phyloP scores from a whole-genome alignment of 2,797 vertebrate species.

The Selene dorsalis region DNA sequence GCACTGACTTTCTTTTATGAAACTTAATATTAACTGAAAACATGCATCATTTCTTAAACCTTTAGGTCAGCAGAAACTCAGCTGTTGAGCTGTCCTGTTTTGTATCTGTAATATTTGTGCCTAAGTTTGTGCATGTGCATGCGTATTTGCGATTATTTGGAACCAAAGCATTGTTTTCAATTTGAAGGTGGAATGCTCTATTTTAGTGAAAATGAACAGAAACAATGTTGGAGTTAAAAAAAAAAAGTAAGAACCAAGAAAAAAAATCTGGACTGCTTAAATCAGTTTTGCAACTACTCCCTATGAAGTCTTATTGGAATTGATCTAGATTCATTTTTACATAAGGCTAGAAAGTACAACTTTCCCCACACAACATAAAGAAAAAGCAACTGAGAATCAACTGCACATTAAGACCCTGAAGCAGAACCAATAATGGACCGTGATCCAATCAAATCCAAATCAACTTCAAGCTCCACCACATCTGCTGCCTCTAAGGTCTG shows the following conservation, averaged over 20 bases:
- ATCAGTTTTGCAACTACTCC: constrained; percentile 25
- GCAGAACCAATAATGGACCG: constrained; percentile 50
- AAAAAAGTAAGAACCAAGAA: not conserved
- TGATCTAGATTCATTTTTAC: constrained; percentile 45
- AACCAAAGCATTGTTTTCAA: constrained; percentile 22
- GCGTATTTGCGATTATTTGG: not conserved
- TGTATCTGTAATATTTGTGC: not conserved
- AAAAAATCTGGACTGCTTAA: not conserved
- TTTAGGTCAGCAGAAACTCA: not conserved
- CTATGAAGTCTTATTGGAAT: constrained; percentile 23
- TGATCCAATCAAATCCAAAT: constrained; percentile 54
- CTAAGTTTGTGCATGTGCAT: not conserved
- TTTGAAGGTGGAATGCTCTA: not conserved
- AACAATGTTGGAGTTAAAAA: not conserved
- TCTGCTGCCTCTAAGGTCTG: constrained; percentile 37
- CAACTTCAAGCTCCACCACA: constrained; percentile 53
- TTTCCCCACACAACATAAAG: constrained; percentile 34
- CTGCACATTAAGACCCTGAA: constrained; percentile 46
- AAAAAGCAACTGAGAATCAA: constrained; percentile 53
- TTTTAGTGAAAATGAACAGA: constrained; percentile 2
- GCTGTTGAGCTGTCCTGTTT: not conserved
- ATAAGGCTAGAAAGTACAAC: constrained; percentile 15
- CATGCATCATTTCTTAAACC: not conserved
- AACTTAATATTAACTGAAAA: not conserved
- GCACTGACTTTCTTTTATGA: constrained; percentile 1